Base-by-base conservation (phyloP, 1,140 invertebrate species). In the Cotesia chilonis region DNA sequence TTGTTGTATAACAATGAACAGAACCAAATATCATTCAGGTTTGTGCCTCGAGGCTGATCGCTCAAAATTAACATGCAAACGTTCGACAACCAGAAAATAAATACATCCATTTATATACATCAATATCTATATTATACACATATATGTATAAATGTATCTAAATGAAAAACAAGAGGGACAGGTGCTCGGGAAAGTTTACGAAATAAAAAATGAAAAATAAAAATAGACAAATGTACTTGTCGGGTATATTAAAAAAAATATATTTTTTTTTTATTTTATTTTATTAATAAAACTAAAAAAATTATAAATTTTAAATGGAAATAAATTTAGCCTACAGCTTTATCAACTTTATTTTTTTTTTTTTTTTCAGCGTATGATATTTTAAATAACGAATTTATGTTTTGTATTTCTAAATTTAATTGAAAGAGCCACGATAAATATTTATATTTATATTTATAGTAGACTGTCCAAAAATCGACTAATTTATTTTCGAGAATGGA, bases 1-100 rank as follows among this genome's bases (percentile, higher is more conserved):
- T 61, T 37, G 41, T 41, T 57, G 14, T 70, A 9, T 54, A 47
- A 47, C 41, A 7, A 47, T 47, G 41, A 47, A 47, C 41, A 47
- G 41, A 47, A 17, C 71, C 64, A 76, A 79, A 84, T 84, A 83
- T 84, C 82, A 83, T 83, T 81, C 81, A 81, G 79, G 82, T 83
- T 79, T 82, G 78, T 84, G 78, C 78, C 83, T 75, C 74, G 72
- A 70, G 82, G 82, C 81, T 80, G 78, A 76, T 79, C 81, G 79
- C 78, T 77, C 78, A 84, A 85, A 84, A 84, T 85, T 84, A 84
- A 84, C 82, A 83, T 83, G 80, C 79, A 82, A 83, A 77, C 82
- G 78, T 82, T 81, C 82, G 78, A 78, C 76, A 83, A 82, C 51
- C 51, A 68, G 66, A 68, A 51, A 35, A 55, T 66, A 54, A 66